Evolutionary conservation across 1,140 invertebrate genomes (phyloP), one percentile per base, ranked within the genome.

Genomic region (Coelopa frigida): DNA sequence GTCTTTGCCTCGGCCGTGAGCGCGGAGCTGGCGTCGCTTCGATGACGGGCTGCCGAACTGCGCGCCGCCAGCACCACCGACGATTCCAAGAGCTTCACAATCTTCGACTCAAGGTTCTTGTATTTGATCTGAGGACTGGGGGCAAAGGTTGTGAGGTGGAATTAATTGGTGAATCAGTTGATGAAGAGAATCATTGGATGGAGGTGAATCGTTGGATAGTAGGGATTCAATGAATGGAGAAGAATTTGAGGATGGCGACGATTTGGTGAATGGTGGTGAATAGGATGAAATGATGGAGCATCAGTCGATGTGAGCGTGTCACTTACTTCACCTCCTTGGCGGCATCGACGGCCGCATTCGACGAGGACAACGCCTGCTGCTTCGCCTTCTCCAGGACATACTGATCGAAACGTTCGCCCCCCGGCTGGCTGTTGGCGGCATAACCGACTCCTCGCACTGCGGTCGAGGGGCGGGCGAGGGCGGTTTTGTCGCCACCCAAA

Each of bases 381-480:
- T 75, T 75, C 26, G 58, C 75, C 72, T 32, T 78, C 67, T 87
- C 83, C 62, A 86, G 83, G 27, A 90, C 69, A 12, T 67, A 60
- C 20, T 87, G 87, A 72, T 93, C 88, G 71, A 90, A 90, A 11
- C 75, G 75, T 56, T 78, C 78, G 49, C 70, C 73, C 24, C 59
- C 52, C 15, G 60, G 61, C 5, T 51, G 42, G 31, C 52, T 55
- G 48, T 78, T 79, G 17, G 88, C 89, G 4, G 89, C 94, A 66
- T 93, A 98, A 3, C 95, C 94, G 31, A 90, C 94, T 10, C 89
- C 94, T 46, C 88, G 75, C n/a, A 97, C 88, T 17, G 94, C 94
- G 10, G 95, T 98, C 78, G 96, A 92, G 8, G 94, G 94, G 47
- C 94, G 75, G 27, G 78, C 70, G 59, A 53, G 45, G 24, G 54